Evolutionary conservation across 2,113 vertebrate species (phyloP).

Genomic region (Bombycilla garrulus): DNA sequence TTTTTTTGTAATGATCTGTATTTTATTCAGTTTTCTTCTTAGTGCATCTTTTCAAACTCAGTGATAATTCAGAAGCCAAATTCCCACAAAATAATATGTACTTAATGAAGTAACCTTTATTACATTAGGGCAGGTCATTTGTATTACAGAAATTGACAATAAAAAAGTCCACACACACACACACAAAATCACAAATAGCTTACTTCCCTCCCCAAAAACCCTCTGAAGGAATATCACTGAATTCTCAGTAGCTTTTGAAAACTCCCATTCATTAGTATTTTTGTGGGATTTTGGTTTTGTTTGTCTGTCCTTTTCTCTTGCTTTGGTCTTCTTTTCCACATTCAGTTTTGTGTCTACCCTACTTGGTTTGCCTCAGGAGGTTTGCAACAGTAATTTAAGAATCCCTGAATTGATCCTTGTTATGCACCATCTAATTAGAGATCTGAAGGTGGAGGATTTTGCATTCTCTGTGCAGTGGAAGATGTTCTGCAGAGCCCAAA

Average conservation of each 20-base stretch:
- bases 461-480: background rate
- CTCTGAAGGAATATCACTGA: background rate
- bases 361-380: background rate
- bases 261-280: background rate
- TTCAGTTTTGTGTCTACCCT: background rate
- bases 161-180: background rate
- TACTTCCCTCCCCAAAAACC: fast-evolving
- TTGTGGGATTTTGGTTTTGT: background rate
- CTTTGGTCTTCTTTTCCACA: background rate
- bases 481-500: background rate
- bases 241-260: background rate
- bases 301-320: background rate
- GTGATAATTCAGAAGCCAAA: background rate
- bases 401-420: background rate
- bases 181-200: background rate
- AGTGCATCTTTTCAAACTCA: background rate
- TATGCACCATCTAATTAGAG: background rate
- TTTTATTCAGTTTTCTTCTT: background rate
- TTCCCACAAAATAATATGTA: background rate
- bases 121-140: background rate
- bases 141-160: background rate
- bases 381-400: background rate
- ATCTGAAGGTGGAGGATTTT: background rate
- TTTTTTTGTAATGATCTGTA: background rate
- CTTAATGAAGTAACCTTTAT: background rate